Evolutionary conservation across 2,113 vertebrate species (phyloP).

Genomic region (Phyllostomus hastatus): DNA sequence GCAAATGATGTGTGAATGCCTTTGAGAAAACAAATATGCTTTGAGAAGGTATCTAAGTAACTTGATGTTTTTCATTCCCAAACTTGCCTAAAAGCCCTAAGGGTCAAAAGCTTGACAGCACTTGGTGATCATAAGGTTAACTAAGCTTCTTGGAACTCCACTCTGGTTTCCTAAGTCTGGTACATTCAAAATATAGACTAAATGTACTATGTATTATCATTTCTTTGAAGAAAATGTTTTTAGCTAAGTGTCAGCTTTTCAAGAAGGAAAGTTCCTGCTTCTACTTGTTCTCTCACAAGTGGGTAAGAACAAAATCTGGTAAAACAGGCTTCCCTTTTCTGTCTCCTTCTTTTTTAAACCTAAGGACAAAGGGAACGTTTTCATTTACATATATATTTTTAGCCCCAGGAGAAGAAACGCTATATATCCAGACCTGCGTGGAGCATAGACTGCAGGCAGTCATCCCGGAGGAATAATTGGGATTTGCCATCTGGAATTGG

Average conservation of each 20-base stretch:
- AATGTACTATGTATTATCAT: background rate
- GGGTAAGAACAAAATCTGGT: background rate
- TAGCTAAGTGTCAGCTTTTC: background rate
- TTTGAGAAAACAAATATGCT: conserved; percentile 45
- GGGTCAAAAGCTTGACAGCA: background rate
- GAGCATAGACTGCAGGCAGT: background rate
- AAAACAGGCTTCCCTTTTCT: background rate
- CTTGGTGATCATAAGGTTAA: background rate
- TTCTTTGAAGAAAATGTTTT: conserved; percentile 25
- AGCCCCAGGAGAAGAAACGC: background rate
- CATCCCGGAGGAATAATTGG: background rate
- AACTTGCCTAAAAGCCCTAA: background rate
- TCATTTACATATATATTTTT: background rate
- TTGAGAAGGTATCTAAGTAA: background rate
- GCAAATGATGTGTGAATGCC: background rate
- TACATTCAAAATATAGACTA: background rate
- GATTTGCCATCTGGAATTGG: background rate
- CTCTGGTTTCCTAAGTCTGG: background rate
- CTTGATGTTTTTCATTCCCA: background rate
- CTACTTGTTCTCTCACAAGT: background rate
- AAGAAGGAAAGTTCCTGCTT: background rate
- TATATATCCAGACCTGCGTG: background rate
- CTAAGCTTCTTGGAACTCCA: background rate
- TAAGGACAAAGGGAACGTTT: background rate
- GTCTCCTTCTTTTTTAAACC: background rate